phyloP scores from a whole-genome alignment of 2,888 invertebrate genomes.

The Synanthedon andrenaeformis region DNA sequence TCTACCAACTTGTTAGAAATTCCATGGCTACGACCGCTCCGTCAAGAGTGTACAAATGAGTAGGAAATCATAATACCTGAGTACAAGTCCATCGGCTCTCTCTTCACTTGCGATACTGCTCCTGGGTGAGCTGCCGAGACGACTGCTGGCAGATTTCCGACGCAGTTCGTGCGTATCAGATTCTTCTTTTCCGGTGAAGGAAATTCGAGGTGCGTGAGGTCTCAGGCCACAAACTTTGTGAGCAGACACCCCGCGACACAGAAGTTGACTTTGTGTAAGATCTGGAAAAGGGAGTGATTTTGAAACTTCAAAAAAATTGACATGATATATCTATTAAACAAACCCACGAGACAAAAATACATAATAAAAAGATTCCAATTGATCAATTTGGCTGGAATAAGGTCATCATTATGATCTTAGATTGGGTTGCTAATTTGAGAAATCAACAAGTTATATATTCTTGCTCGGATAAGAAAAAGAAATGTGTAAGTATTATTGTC shows the following conservation, averaged over 20 bases:
- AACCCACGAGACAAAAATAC: too few relatives aligned
- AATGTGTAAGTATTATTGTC: too few relatives aligned
- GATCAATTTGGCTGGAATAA: too few relatives aligned
- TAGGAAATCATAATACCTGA: slow-evolving; percentile 55
- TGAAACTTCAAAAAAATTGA: slow-evolving; percentile 2
- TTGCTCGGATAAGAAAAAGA: too few relatives aligned
- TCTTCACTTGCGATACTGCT: slow-evolving; percentile 61
- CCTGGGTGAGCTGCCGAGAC: slow-evolving; percentile 57
- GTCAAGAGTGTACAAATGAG: too few relatives aligned
- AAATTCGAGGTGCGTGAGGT: slow-evolving; percentile 55
- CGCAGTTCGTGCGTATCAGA: slow-evolving; percentile 42
- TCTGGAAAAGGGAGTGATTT: slow-evolving; percentile 28
- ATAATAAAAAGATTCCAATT: too few relatives aligned
- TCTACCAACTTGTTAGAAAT: too few relatives aligned
- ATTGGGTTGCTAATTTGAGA: too few relatives aligned
- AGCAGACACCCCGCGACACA: slow-evolving; percentile 53
- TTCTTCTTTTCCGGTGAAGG: slow-evolving; percentile 55
- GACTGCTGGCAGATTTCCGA: slow-evolving; percentile 57
- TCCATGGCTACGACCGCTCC: too few relatives aligned
- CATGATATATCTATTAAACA: slow-evolving; percentile 3
- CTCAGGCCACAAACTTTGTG: slow-evolving; percentile 56
- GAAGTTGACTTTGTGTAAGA: slow-evolving; percentile 50
- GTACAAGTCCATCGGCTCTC: slow-evolving; percentile 66
- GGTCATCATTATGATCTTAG: too few relatives aligned
- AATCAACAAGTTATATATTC: too few relatives aligned